Evolutionary conservation across 2,797 vertebrate genomes (phyloP), one percentile per base, ranked within the genome.

Genomic region (Petrocephalus schoutedeni): DNA sequence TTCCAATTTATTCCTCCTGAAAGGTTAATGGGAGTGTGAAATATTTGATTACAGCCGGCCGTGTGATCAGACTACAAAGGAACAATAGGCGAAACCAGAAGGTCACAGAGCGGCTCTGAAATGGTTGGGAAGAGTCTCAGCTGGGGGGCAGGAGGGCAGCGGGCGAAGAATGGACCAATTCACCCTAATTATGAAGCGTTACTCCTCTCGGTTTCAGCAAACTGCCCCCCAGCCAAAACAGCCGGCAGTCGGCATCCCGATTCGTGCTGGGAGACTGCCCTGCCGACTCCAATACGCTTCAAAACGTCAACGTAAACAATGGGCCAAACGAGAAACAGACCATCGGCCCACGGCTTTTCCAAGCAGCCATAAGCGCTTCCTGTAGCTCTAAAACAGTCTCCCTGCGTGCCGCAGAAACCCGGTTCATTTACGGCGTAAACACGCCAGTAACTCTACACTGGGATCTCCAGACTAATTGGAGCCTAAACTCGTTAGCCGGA

Each of bases 141-240:
- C 91, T 88, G 91, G 93, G 90, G 32, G 83, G 89, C 28, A 28
- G 57, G 53, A 53, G 32, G 23, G 85, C 83, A 74, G 36, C 45
- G 90, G 71, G 91, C 89, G 89, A 89, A 90, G 90, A 87, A 91
- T 87, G 36, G 88, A 87, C 89, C 88, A 91, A 90, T 92, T 91
- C 92, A 77, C 3, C n/a, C 91, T 93, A 94, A 94, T 94, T 93
- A 94, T 90, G 92, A 53, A 86, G 88, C 21, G 53, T 87, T 57
- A 86, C 54, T 86, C 56, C 53, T 36, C 84, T 86, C 56, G 14
- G 53, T 58, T 58, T 58, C 53, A 59, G 53, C 84, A 45, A 86
- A 86, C 84, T 41, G 53, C 32, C 53, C 84, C 53, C 51, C 21
- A 54, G 89, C 86, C 28, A n/a, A 36, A 21, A 54, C 85, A 57